Conservation (phyloP, 2,888 invertebrate genomes). For the Leistus spinibarbis region DNA sequence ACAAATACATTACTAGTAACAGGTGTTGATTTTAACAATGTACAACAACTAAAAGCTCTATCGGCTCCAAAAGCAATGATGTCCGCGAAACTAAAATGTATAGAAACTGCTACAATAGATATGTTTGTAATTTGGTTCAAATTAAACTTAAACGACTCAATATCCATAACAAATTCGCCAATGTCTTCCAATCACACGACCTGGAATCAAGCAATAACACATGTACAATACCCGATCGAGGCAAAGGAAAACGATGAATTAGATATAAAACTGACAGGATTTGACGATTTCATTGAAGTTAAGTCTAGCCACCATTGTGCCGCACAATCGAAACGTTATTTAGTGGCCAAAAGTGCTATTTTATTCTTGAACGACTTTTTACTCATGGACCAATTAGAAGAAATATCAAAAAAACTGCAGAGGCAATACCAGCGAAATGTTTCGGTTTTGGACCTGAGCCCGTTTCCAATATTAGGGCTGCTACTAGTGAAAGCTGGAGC, state of each 20-base stretch:
- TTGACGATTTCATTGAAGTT: constrained; percentile 51
- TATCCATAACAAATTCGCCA: constrained; percentile 68
- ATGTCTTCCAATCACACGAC: constrained; percentile 61
- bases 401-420: too few species aligned
- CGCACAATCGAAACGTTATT: background rate
- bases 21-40: constrained; percentile 68
- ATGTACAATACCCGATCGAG: constrained; percentile 58
- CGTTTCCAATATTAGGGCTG: constrained; percentile 69
- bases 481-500: constrained; percentile 61
- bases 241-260: constrained; percentile 52
- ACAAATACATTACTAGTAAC: constrained; percentile 64
- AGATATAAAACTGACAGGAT: constrained; percentile 54
- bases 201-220: constrained; percentile 82
- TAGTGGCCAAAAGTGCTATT: constrained; percentile 46
- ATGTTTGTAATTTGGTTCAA: constrained; percentile 76
- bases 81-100: constrained; percentile 53
- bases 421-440: constrained; percentile 52
- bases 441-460: constrained; percentile 64
- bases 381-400: constrained; percentile 55
- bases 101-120: constrained; percentile 64
- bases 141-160: constrained; percentile 68
- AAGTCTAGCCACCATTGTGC: background rate
- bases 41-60: constrained; percentile 56
- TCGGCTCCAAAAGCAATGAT: constrained; percentile 5
- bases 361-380: constrained; percentile 46